Conservation (phyloP, 1,140 invertebrate species). For the Melitaea cinxia region DNA sequence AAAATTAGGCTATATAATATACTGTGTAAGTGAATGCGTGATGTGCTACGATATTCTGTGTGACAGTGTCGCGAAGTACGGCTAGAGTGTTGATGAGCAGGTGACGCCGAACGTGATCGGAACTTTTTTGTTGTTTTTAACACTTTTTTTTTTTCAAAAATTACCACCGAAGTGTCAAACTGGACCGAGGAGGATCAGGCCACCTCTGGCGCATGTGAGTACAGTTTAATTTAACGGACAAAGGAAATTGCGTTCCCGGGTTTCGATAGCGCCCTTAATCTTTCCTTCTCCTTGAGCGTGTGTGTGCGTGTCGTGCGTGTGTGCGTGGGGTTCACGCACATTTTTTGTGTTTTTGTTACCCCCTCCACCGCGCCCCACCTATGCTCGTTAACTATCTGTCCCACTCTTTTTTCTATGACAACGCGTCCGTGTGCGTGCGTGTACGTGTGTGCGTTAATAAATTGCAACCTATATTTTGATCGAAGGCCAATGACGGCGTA, state of each 20-base stretch:
- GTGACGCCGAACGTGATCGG: slow-evolving; percentile 56
- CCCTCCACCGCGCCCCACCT: slow-evolving; percentile 65
- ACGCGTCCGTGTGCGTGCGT: slow-evolving; percentile 55
- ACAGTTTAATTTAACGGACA: slow-evolving; percentile 31
- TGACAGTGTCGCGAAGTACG: slow-evolving; percentile 60
- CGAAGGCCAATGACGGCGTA: slow-evolving; percentile 68
- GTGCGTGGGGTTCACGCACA: slow-evolving; percentile 73
- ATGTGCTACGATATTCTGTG: slow-evolving; percentile 54
- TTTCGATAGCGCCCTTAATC: slow-evolving; percentile 62
- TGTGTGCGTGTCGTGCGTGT: slow-evolving; percentile 31
- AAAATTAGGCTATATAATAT: slow-evolving; percentile 47
- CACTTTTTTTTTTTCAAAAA: slow-evolving; percentile 70
- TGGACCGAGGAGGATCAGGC: slow-evolving; percentile 76
- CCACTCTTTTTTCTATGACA: slow-evolving; percentile 77
- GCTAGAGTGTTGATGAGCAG: slow-evolving; percentile 55
- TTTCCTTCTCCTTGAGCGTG: slow-evolving; percentile 62
- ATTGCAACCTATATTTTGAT: slow-evolving; percentile 80
- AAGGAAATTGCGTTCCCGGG: slow-evolving; percentile 15
- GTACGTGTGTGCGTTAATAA: slow-evolving; percentile 72
- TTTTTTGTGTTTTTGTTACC: slow-evolving; percentile 77
- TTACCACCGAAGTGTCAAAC: slow-evolving; percentile 80
- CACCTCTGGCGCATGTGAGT: slow-evolving; percentile 80
- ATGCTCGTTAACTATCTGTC: slow-evolving; percentile 72
- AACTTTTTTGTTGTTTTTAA: slow-evolving; percentile 58
- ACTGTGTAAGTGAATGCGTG: slow-evolving; percentile 66